A percentile compares a stretch with the other conserved stretches of the same genome.
Conservation (phyloP, 2,888 invertebrate species). For the Frankliniella intonsa region DNA sequence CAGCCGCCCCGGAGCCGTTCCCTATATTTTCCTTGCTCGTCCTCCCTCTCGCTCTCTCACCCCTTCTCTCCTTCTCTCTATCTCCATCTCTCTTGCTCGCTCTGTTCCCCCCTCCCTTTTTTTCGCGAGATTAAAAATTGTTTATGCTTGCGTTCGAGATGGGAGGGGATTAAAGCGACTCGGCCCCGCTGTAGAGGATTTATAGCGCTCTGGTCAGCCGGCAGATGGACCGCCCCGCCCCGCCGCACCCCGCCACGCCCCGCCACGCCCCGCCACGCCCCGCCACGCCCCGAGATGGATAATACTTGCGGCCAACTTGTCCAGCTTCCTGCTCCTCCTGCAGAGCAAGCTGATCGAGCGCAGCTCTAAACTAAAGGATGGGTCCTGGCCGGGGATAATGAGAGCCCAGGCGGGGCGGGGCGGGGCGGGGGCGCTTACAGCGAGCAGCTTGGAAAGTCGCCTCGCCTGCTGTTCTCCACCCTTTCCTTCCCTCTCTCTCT, state of each 20-base stretch:
- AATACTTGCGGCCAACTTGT: no score
- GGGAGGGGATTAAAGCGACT: background rate
- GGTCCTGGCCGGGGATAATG: background rate
- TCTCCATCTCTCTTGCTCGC: no score
- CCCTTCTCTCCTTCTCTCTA: background rate
- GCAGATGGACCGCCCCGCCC: background rate
- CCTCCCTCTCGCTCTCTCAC: background rate
- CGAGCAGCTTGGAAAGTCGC: background rate
- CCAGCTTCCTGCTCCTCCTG: background rate
- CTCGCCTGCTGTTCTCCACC: background rate
- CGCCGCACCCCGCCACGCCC: background rate
- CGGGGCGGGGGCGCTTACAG: background rate
- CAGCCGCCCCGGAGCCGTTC: background rate
- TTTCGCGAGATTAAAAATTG: background rate
- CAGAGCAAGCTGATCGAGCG: background rate
- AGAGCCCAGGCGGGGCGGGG: background rate
- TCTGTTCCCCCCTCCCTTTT: background rate
- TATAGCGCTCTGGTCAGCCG: background rate
- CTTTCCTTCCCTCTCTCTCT: no score
- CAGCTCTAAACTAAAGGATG: background rate
- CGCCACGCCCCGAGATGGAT: background rate
- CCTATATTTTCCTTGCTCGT: background rate
- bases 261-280: background rate
- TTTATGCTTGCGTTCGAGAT: background rate
- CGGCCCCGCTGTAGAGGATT: background rate